Evolutionary conservation across 2,888 invertebrate species (phyloP).

Genomic region (Gerris lacustris): DNA sequence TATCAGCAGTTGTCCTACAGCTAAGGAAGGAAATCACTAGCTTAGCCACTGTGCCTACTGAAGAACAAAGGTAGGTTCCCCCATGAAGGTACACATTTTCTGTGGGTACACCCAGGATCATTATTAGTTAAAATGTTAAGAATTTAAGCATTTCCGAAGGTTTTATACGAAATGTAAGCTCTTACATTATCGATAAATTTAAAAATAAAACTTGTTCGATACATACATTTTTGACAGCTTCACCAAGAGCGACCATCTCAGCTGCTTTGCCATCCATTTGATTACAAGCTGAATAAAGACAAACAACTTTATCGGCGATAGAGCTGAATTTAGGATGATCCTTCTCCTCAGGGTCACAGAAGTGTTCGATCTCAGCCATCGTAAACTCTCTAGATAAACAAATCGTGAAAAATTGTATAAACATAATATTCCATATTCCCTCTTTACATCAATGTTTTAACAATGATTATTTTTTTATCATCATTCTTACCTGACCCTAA

Average conservation of each 20-base stretch:
- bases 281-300: constrained; percentile 86
- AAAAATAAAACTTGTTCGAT: too few species aligned
- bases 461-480: neutral
- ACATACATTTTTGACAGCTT: constrained; percentile 63
- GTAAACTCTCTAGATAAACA: constrained; percentile 71
- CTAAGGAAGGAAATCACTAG: too few species aligned
- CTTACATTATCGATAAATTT: too few species aligned
- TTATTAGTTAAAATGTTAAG: too few species aligned
- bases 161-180: too few species aligned
- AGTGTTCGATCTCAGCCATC: constrained; percentile 99
- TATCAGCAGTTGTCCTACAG: too few species aligned
- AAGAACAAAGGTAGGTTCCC: too few species aligned
- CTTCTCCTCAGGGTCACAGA: constrained; percentile 84
- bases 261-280: constrained; percentile 95
- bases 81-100: too few species aligned
- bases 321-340: constrained; percentile 77
- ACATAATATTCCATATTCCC: neutral
- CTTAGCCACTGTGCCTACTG: too few species aligned
- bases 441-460: neutral
- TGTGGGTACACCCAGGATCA: too few species aligned
- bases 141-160: too few species aligned
- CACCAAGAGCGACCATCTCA: constrained; percentile 61
- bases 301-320: constrained; percentile 60
- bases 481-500: constrained; percentile 56
- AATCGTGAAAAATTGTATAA: neutral